phyloP scores from a whole-genome alignment of 2,888 invertebrate genomes.

The Tetheella fluctuosa region DNA sequence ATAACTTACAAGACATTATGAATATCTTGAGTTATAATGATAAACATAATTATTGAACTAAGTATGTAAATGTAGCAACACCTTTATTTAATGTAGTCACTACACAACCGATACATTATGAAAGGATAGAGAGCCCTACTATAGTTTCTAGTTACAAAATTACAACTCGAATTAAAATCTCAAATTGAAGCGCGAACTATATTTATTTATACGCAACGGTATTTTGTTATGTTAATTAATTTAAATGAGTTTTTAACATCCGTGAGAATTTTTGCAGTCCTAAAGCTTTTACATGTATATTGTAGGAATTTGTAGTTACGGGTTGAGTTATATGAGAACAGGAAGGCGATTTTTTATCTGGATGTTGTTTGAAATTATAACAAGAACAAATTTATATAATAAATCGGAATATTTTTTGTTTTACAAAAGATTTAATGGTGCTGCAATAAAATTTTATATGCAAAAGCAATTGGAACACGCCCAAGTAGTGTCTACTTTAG shows the following conservation, averaged over 20 bases:
- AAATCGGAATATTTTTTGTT: too few species aligned
- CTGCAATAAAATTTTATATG: too few species aligned
- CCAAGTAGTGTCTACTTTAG: too few species aligned
- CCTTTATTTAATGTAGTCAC: slow-evolving; percentile 6
- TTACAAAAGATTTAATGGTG: too few species aligned
- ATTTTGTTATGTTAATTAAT: slow-evolving; percentile 56
- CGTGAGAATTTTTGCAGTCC: slow-evolving; percentile 43
- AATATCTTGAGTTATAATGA: too few species aligned
- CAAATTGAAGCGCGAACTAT: slow-evolving; percentile 35
- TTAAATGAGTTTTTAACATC: slow-evolving; percentile 50
- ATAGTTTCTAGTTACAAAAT: slow-evolving; percentile 10
- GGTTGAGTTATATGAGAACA: slow-evolving; percentile 9
- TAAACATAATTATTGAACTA: not conserved
- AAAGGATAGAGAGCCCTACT: slow-evolving; percentile 9
- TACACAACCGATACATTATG: not conserved
- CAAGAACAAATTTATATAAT: too few species aligned
- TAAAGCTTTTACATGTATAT: slow-evolving; percentile 16
- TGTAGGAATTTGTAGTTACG: not conserved
- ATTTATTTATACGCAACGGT: slow-evolving; percentile 30
- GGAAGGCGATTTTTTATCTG: not conserved
- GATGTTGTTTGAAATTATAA: too few species aligned
- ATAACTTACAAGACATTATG: too few species aligned
- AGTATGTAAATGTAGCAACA: not conserved
- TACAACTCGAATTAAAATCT: slow-evolving; percentile 28
- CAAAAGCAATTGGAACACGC: too few species aligned